Percentiles rank a stretch among this genome's conserved stretches.
Conservation (phyloP, 2,888 invertebrate species). For the Drosophila ezoana region DNA sequence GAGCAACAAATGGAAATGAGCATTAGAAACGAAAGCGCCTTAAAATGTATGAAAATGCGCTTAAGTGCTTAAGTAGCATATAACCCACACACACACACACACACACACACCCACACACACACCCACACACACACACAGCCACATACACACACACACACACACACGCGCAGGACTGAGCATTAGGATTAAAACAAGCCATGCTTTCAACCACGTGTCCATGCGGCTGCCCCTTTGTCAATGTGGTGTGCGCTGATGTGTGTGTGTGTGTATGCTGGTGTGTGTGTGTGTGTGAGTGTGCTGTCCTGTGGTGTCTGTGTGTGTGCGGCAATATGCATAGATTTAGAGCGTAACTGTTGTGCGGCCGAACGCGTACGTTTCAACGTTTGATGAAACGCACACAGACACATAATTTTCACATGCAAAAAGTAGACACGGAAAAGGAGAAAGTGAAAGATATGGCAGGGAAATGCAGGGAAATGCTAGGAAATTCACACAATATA, state of each 20-base stretch:
- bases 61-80: constrained; percentile 53
- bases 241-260: not conserved
- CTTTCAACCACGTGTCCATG: constrained; percentile 62
- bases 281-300: not conserved
- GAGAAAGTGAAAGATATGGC: not conserved
- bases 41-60: constrained; percentile 60
- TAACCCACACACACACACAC: constrained; percentile 15
- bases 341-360: constrained; percentile 22
- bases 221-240: constrained; percentile 28
- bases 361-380: constrained; percentile 14
- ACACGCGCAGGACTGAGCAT: constrained; percentile 16
- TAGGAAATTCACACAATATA: no score
- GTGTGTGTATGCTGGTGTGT: not conserved
- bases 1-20: constrained; percentile 58
- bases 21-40: constrained; percentile 58
- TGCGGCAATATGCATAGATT: constrained; percentile 40
- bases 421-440: not conserved
- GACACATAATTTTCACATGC: not conserved
- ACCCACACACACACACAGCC: constrained; percentile 2
- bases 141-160: not conserved
- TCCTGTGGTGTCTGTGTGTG: not conserved
- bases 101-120: not conserved
- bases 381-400: constrained; percentile 26
- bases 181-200: constrained; percentile 51
- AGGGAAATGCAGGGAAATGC: not conserved